Evolutionary conservation across 2,888 invertebrate species (phyloP).

Genomic region (Melanostoma mellinum): DNA sequence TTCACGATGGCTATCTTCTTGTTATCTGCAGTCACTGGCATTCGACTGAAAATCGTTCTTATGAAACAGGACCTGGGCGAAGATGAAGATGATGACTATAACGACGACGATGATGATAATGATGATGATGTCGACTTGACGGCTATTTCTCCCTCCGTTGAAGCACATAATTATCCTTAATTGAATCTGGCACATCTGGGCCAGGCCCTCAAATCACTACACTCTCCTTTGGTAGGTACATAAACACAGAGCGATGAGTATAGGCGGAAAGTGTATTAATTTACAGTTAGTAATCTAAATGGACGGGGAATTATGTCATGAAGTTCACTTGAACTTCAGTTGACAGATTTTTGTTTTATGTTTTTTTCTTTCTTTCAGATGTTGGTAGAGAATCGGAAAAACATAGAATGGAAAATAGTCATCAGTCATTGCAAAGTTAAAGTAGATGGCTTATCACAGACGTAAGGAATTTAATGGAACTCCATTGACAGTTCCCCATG

Average conservation of each 20-base stretch:
- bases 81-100: background rate
- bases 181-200: constrained; percentile 72
- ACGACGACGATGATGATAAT: constrained; percentile 46
- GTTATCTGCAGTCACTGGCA: constrained; percentile 50
- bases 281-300: constrained; percentile 34
- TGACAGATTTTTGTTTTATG: constrained; percentile 4
- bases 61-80: constrained; percentile 36
- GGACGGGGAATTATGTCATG: constrained; percentile 53
- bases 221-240: background rate
- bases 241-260: background rate
- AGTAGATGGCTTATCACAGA: constrained; percentile 1
- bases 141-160: constrained; percentile 72
- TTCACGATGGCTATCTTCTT: constrained; percentile 58
- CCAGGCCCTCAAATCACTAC: constrained; percentile 40
- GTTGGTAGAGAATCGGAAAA: no score
- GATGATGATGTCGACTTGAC: constrained; percentile 68
- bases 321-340: constrained; percentile 28
- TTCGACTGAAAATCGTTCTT: constrained; percentile 47
- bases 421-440: constrained; percentile 21
- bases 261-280: constrained; percentile 39
- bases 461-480: background rate
- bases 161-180: constrained; percentile 73
- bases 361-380: background rate
- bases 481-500: constrained; percentile 26
- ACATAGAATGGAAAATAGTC: constrained; percentile 2